Evolutionary conservation across 2,888 invertebrate species (phyloP).

Genomic region (Clivina fossor): DNA sequence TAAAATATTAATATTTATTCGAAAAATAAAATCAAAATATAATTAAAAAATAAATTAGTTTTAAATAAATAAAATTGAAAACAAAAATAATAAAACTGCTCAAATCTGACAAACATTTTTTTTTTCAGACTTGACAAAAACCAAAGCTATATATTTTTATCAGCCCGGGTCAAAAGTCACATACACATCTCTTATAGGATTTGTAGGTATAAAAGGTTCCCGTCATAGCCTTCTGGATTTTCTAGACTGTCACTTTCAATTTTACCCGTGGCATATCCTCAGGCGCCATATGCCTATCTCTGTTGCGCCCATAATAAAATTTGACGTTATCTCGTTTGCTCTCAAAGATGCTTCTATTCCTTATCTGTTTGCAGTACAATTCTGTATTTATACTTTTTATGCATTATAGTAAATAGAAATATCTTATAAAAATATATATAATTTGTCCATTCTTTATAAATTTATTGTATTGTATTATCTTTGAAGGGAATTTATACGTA

Average conservation of each 20-base stretch:
- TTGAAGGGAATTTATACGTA: too few species aligned
- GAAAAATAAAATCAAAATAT: too few species aligned
- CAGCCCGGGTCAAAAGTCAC: slow-evolving; percentile 11
- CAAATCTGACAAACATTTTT: too few species aligned
- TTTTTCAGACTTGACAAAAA: background rate
- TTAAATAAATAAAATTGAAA: too few species aligned
- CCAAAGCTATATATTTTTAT: slow-evolving; percentile 1
- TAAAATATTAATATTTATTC: too few species aligned
- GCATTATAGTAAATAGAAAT: background rate
- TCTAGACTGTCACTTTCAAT: slow-evolving; percentile 29
- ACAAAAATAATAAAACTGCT: too few species aligned
- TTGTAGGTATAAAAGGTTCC: slow-evolving; percentile 24
- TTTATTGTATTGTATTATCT: too few species aligned
- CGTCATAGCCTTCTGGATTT: background rate
- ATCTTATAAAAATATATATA: too few species aligned
- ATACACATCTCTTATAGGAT: slow-evolving; percentile 2
- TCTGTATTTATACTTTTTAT: background rate
- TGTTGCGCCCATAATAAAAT: slow-evolving; percentile 1
- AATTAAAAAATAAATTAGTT: too few species aligned
- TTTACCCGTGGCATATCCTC: slow-evolving; percentile 13
- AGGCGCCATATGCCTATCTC: slow-evolving; percentile 21
- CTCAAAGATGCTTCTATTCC: background rate
- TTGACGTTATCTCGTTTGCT: too few species aligned
- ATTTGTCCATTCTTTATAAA: too few species aligned
- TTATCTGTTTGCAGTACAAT: background rate